These are phyloP conservation scores for Vanessa atalanta DNA, from an alignment of 1,140 invertebrate species.

Conservation along the genomic window DNA sequence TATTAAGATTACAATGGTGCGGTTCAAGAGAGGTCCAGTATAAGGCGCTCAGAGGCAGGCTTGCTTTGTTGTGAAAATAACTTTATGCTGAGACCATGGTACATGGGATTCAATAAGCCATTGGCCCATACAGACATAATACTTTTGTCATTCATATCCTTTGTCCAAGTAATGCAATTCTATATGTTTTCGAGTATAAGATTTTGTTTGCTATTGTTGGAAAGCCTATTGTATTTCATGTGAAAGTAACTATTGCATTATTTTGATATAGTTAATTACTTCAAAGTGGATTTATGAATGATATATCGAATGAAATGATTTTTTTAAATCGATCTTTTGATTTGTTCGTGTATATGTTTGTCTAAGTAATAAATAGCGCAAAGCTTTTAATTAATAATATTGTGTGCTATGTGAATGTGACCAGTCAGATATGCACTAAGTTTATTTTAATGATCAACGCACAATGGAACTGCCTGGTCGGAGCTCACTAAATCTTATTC, in stretches of 20 bases:
- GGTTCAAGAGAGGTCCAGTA: slow-evolving; percentile 76
- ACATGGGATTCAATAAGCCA: slow-evolving; percentile 70
- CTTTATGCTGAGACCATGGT: slow-evolving; percentile 68
- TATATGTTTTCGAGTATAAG: slow-evolving; percentile 41
- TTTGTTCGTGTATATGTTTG: too few relatives aligned
- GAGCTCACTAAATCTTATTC: too few relatives aligned
- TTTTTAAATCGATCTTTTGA: too few relatives aligned
- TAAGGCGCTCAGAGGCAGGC: slow-evolving; percentile 65
- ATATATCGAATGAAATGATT: not conserved
- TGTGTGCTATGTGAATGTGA: too few relatives aligned
- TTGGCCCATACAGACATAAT: slow-evolving; percentile 61
- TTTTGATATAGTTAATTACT: slow-evolving; percentile 4
- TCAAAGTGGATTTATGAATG: not conserved
- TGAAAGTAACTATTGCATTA: slow-evolving; percentile 13
- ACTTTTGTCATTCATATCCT: slow-evolving; percentile 65
- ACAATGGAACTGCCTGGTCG: too few relatives aligned
- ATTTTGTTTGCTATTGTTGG: slow-evolving; percentile 33
- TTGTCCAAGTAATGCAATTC: slow-evolving; percentile 68
- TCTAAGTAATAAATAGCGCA: too few relatives aligned
- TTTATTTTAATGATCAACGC: too few relatives aligned
- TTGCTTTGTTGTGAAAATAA: slow-evolving; percentile 78
- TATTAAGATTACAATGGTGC: slow-evolving; percentile 78
- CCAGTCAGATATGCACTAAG: too few relatives aligned
- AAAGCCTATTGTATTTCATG: slow-evolving; percentile 5
- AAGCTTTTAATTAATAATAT: too few relatives aligned